Evolutionary conservation across 2,797 vertebrate species (phyloP).

Genomic region (Pogonophryne albipinna): DNA sequence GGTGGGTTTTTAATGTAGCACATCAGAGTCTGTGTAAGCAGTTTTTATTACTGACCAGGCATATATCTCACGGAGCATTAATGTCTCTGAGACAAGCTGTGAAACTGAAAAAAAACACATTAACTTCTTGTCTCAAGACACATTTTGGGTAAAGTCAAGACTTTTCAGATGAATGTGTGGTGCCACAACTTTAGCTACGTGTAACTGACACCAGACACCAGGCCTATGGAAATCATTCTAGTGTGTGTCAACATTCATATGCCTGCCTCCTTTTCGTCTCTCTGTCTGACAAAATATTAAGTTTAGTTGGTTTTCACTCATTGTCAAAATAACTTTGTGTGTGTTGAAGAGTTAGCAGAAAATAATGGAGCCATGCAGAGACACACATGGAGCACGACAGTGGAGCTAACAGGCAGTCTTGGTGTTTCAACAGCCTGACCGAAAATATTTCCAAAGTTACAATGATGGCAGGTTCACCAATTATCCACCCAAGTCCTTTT

Average conservation of each 20-base stretch:
- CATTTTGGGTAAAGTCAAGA: slow-evolving; percentile 33
- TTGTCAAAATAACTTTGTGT: slow-evolving; percentile 62
- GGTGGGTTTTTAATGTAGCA: slow-evolving; percentile 72
- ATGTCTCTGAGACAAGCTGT: slow-evolving; percentile 59
- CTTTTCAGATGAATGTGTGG: slow-evolving; percentile 38
- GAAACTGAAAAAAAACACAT: slow-evolving; percentile 20
- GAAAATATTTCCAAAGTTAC: slow-evolving; percentile 66
- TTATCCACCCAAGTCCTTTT: slow-evolving; percentile 74
- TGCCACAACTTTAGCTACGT: slow-evolving; percentile 27
- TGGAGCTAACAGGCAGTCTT: slow-evolving; percentile 53
- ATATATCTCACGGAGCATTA: slow-evolving; percentile 69
- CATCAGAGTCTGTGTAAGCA: slow-evolving; percentile 80
- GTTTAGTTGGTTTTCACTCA: slow-evolving; percentile 61
- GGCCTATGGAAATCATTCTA: slow-evolving; percentile 41
- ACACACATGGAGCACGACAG: slow-evolving; percentile 60
- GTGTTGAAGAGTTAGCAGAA: slow-evolving; percentile 46
- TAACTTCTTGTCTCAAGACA: slow-evolving; percentile 31
- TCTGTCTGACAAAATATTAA: slow-evolving; percentile 42
- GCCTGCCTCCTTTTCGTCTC: slow-evolving; percentile 45
- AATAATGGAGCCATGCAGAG: slow-evolving; percentile 62
- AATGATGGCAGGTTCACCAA: slow-evolving; percentile 76
- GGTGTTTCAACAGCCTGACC: slow-evolving; percentile 61
- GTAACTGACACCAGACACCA: slow-evolving; percentile 58
- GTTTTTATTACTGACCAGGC: slow-evolving; percentile 81
- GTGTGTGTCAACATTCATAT: slow-evolving; percentile 50